Conservation (phyloP, 2,888 invertebrate genomes). For the Nemurella pictetii region DNA sequence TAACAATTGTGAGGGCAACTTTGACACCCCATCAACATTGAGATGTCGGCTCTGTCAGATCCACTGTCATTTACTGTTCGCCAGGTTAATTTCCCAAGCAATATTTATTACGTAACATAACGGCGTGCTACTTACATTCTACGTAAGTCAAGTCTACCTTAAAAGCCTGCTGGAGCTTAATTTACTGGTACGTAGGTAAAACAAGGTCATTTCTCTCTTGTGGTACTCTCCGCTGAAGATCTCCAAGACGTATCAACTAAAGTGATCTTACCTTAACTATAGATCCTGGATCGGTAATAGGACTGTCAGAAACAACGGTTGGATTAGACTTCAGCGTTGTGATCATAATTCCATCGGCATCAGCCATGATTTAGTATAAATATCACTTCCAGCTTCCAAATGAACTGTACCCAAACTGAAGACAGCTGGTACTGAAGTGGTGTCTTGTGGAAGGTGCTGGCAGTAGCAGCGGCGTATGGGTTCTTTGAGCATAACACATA, state of each 20-base stretch:
- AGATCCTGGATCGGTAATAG: constrained; percentile 76
- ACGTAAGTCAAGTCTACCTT: neutral
- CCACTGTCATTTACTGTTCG: neutral
- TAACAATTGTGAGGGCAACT: neutral
- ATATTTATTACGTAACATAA: neutral
- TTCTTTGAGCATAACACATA: neutral
- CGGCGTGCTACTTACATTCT: constrained; percentile 9
- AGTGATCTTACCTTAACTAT: constrained; percentile 55
- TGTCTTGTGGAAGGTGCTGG: neutral
- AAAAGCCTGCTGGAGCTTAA: neutral
- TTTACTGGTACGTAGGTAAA: neutral
- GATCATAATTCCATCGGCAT: neutral
- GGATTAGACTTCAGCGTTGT: constrained; percentile 48
- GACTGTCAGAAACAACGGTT: constrained; percentile 69
- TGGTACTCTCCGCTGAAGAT: neutral
- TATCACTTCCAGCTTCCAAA: neutral
- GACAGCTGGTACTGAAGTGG: neutral
- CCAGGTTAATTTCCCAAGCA: neutral
- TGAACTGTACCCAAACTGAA: neutral
- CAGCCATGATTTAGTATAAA: constrained; percentile 15
- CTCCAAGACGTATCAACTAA: neutral
- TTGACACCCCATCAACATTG: neutral
- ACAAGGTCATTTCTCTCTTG: constrained; percentile 8
- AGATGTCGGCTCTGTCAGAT: neutral
- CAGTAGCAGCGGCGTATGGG: too few relatives aligned